Evolutionary conservation across 2,888 invertebrate genomes (phyloP).

Genomic region (Petrolisthes cinctipes): DNA sequence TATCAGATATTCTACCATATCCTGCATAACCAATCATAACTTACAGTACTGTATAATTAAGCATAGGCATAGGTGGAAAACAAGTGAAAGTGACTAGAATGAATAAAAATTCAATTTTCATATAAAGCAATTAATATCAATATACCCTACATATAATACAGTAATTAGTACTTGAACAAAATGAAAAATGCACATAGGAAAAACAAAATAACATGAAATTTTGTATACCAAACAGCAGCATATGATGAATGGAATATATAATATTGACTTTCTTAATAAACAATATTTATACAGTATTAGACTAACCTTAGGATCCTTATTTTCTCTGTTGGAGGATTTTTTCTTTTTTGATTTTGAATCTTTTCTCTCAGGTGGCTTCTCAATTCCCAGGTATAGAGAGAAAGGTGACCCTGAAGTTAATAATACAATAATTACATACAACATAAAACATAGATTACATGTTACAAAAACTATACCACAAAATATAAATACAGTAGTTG

Average conservation of each 20-base stretch:
- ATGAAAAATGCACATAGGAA: neutral
- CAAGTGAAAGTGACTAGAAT: too few species aligned
- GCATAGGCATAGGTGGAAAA: too few species aligned
- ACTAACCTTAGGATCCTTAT: slow-evolving; percentile 51
- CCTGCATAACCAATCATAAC: too few species aligned
- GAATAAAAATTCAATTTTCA: too few species aligned
- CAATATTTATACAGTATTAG: neutral
- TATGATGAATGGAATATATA: neutral
- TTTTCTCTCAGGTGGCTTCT: slow-evolving; percentile 63
- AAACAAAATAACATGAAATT: neutral
- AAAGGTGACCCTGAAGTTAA: slow-evolving; percentile 79
- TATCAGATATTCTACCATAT: too few species aligned
- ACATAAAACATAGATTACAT: too few species aligned
- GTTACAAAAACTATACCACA: too few species aligned
- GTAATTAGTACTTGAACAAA: neutral
- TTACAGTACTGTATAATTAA: too few species aligned
- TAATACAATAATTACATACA: too few species aligned
- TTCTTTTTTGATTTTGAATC: slow-evolving; percentile 58
- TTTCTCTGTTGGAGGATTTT: slow-evolving; percentile 50
- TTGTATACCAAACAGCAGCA: neutral
- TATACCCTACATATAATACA: neutral
- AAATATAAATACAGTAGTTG: too few species aligned
- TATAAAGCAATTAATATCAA: neutral
- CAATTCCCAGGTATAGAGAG: slow-evolving; percentile 80
- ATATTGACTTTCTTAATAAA: too few species aligned